Evolutionary conservation across 2,797 vertebrate species (phyloP).

Genomic region (Bufotes viridis): DNA sequence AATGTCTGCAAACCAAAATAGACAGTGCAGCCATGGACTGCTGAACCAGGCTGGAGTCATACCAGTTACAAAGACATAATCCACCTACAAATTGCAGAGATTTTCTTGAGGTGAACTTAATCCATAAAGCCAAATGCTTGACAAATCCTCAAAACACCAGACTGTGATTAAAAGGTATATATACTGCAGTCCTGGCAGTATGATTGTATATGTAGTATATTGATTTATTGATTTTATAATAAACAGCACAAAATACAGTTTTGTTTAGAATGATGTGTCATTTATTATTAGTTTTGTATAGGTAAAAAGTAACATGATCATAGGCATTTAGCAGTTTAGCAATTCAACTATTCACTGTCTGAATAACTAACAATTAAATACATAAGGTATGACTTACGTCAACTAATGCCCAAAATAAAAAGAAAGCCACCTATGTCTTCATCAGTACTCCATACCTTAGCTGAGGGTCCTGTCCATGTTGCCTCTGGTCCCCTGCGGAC

Average conservation of each 20-base stretch:
- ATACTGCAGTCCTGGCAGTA: background rate
- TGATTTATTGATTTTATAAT: background rate
- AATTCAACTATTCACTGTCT: no score
- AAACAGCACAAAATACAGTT: background rate
- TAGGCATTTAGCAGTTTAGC: no score
- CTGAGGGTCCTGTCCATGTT: no score
- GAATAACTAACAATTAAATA: no score
- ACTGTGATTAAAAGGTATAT: background rate
- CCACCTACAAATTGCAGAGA: background rate
- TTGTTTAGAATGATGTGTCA: background rate
- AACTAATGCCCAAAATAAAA: no score
- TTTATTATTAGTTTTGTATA: no score
- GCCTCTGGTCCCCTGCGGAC: no score
- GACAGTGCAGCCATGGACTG: constrained; percentile 15
- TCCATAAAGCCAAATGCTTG: background rate
- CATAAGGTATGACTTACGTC: no score
- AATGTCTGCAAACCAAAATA: constrained; percentile 37
- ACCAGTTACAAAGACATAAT: constrained; percentile 18
- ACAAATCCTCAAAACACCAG: background rate
- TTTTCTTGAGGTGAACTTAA: background rate
- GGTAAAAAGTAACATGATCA: no score
- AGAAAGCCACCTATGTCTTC: no score
- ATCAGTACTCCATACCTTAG: no score
- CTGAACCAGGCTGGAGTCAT: background rate
- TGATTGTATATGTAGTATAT: background rate